phyloP scores from a whole-genome alignment of 2,797 vertebrate species.

The Pseudomugil gertrudae region DNA sequence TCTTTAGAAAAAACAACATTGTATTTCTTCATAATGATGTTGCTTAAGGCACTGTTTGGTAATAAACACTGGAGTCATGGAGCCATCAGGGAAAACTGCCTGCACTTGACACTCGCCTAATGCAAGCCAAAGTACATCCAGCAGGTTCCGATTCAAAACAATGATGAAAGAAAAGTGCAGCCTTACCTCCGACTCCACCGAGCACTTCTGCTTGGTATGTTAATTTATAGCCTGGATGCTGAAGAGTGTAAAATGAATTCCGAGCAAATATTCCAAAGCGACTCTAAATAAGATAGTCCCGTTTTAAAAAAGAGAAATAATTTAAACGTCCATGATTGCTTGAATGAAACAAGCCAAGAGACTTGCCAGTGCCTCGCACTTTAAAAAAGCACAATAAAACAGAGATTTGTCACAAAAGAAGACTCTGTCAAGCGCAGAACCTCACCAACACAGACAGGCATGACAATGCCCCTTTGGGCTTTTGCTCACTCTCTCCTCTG shows the following conservation, averaged over 20 bases:
- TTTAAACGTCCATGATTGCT: conserved; percentile 67
- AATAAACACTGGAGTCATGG: conserved; percentile 18
- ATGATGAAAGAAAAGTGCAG: conserved; percentile 29
- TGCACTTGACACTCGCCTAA: conserved; percentile 25
- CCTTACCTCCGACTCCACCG: conserved; percentile 68
- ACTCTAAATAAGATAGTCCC: conserved; percentile 46
- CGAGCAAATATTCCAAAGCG: conserved; percentile 57
- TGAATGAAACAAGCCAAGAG: conserved; percentile 65
- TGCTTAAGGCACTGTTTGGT: conserved; percentile 5
- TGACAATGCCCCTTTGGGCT: conserved; percentile 78
- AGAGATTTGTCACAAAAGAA: conserved; percentile 74
- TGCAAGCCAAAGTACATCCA: conserved; percentile 27
- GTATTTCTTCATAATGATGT: conserved; percentile 9
- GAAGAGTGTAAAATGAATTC: conserved; percentile 51
- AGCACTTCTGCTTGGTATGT: conserved; percentile 41
- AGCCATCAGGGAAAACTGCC: conserved; percentile 30
- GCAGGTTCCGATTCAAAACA: conserved; percentile 31
- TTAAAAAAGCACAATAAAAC: conserved; percentile 73
- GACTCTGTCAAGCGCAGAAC: conserved; percentile 73
- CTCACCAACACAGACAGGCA: conserved; percentile 77
- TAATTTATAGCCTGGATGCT: conserved; percentile 46
- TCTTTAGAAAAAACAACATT: not conserved
- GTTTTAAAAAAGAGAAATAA: conserved; percentile 41
- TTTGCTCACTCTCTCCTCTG: conserved; percentile 47
- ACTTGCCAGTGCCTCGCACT: conserved; percentile 62